A percentile compares a stretch with the other conserved stretches of the same genome.
Conservation (phyloP, 1,140 invertebrate species). For the Neuroterus valhalla region DNA sequence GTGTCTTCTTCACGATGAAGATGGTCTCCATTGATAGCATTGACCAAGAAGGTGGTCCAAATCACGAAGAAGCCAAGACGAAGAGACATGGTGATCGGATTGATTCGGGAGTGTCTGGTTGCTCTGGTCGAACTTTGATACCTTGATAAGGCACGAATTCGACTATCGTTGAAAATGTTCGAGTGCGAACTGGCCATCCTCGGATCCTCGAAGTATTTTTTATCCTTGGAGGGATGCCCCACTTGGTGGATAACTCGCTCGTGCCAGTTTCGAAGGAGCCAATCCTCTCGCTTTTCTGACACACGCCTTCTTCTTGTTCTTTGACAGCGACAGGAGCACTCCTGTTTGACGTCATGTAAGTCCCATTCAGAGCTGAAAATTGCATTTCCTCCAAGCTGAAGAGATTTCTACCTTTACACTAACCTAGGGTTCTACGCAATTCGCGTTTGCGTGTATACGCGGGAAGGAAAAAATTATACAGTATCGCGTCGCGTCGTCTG, state of each 20-base stretch:
- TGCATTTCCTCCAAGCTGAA: background rate
- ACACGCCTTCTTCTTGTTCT: constrained; percentile 17
- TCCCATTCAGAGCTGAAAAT: constrained; percentile 18
- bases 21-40: background rate
- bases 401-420: constrained; percentile 21
- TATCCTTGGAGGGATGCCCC: constrained; percentile 25
- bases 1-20: background rate
- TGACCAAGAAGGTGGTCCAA: background rate
- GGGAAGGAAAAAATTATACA: constrained; percentile 10
- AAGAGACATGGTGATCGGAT: background rate
- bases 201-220: constrained; percentile 23
- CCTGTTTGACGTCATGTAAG: constrained; percentile 29
- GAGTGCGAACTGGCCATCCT: constrained; percentile 25
- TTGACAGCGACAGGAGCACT: constrained; percentile 10
- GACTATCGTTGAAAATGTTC: constrained; percentile 21
- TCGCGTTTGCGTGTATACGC: constrained; percentile 2
- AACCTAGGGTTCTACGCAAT: constrained; percentile 15
- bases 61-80: background rate
- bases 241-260: constrained; percentile 22
- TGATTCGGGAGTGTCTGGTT: background rate
- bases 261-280: constrained; percentile 25
- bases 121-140: background rate
- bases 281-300: constrained; percentile 13
- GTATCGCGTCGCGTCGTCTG: background rate
- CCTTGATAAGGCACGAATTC: background rate